Evolutionary conservation across 2,113 vertebrate genomes (phyloP), one percentile per base, ranked within the genome.

Genomic region (Lophochroa leadbeateri): DNA sequence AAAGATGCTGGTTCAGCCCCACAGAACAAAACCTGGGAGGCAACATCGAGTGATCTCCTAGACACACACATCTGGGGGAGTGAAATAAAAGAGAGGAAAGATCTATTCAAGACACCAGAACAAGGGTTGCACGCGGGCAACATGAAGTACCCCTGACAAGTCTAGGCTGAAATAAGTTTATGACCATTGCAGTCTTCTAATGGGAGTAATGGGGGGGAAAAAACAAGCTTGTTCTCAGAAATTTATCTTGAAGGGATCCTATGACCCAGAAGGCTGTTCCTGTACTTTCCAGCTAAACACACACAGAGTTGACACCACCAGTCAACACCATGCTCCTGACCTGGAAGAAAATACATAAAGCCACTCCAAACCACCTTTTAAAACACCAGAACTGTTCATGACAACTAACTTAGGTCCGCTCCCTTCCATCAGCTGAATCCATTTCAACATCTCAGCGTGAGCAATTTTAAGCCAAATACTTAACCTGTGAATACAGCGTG

Each of bases 181-280:
- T 96, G 94, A 96, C 86, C 95, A 96, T 13, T 90, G 75, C 82
- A 92, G 79, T 71, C 41, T 96, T 28, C 46, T 86, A 96, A 97
- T 76, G 55, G 95, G 91, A 96, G 91, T 96, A 96, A 97, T 92
- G 91, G 96, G 81, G 96, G 57, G 93, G 92, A 84, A 89, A 43
- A 82, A 95, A 96, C 60, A 94, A 86, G 77, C 94, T 96, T 96
- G 91, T 95, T 95, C 86, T 84, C 86, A 44, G 70, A 94, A 78
- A 69, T 55, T 31, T 27, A 41, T 91, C 92, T 28, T 89, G 80
- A 97, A 97, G 94, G 74, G 86, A 94, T 96, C 29, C 95, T 76
- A 39, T 94, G 94, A 95, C 95, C 91, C 95, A 94, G 94, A 95
- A 96, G 86, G 61, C 74, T 94, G 88, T 77, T 92, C 64, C 50